Conservation (phyloP, 2,888 invertebrate genomes). For the Heterodera filipjevi region DNA sequence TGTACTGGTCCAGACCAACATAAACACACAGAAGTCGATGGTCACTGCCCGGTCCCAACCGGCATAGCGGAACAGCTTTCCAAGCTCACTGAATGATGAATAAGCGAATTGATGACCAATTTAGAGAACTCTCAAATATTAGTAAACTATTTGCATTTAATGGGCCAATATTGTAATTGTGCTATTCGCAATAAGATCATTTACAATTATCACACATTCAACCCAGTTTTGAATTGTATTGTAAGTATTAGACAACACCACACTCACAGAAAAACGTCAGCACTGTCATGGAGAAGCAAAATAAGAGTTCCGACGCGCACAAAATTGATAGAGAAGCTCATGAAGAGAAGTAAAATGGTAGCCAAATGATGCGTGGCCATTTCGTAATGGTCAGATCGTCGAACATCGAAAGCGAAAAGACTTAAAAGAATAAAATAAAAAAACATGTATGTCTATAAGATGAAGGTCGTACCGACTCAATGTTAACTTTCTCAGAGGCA, state of each 20-base stretch:
- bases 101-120: too few relatives aligned
- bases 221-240: slow-evolving; percentile 25
- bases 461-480: too few relatives aligned
- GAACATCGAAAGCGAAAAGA: slow-evolving; percentile 66
- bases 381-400: slow-evolving; percentile 78
- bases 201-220: too few relatives aligned
- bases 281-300: slow-evolving; percentile 68
- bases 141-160: too few relatives aligned
- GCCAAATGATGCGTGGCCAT: slow-evolving; percentile 83
- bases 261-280: slow-evolving; percentile 67
- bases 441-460: too few relatives aligned
- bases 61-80: slow-evolving; percentile 62
- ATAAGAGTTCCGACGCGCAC: slow-evolving; percentile 87
- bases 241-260: neutral
- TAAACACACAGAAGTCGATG: slow-evolving; percentile 81
- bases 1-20: slow-evolving; percentile 84
- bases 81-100: slow-evolving; percentile 54
- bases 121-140: too few relatives aligned
- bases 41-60: slow-evolving; percentile 80
- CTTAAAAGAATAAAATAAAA: slow-evolving; percentile 41
- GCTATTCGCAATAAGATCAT: too few relatives aligned
- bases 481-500: too few relatives aligned
- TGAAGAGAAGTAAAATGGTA: slow-evolving; percentile 83
- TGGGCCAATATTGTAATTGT: too few relatives aligned
- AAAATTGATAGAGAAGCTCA: slow-evolving; percentile 93